Base-by-base conservation (phyloP, 2,888 invertebrate genomes). In the Eurois occulta region DNA sequence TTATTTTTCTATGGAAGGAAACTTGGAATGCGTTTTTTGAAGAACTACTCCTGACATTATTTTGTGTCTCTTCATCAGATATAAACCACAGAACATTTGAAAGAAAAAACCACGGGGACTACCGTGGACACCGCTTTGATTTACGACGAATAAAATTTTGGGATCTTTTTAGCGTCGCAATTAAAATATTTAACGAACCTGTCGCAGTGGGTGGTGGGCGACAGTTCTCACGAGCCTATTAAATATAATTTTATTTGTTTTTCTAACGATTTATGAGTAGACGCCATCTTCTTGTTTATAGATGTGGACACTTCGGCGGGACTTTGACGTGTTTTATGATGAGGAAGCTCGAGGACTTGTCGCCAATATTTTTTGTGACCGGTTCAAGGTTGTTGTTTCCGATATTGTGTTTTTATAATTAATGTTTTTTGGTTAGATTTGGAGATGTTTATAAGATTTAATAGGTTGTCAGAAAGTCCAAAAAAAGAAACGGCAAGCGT, bases 211-310 rank as follows among this genome's bases (percentile, higher is more conserved):
- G 96, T 96, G 96, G 96, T 94, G 92, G 94, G 94, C 95, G 96
- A 96, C 96, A 96, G 94, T 96, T 96, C 96, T 96, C 96, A 96
- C 96, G 94, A 95, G 92, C 92, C 96, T 95, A 96, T 96, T 96
- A 96, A 95, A 95, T 93, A 95, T 96, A 94, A 96, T 96, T 96
- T 95, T 95, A 95, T 95, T 95, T 94, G 93, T 94, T 95, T 95
- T 93, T 91, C 87, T 91, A 81, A 86, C 83, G 90, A 92, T 94
- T 94, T 94, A 93, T 94, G 90, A 87, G 72, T 86, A 87, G 90
- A 86, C 87, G 88, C 82, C 88, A 88, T 86, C 91, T 90, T 91
- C 86, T 91, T 91, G 88, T 89, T 94, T 93, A 91, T 92, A 84
- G 90, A 90, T 90, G 92, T 88, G 90, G 91, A 90, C 90, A 89